Conservation (phyloP, 1,140 invertebrate species). For the Pogonus chalceus region DNA sequence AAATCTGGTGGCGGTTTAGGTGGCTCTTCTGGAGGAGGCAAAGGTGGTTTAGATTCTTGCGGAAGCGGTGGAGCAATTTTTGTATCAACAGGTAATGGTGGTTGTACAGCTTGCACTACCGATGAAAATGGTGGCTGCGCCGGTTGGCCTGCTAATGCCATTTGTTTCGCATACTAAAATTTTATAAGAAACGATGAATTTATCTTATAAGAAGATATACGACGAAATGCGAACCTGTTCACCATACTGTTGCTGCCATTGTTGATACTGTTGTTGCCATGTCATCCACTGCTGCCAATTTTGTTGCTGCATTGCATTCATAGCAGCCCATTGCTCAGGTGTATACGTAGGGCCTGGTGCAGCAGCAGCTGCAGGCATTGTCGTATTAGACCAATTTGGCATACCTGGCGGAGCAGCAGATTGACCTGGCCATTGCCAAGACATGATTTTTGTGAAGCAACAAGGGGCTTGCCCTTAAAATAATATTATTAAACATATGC, state of each 20-base stretch:
- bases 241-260: constrained; percentile 74
- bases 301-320: constrained; percentile 52
- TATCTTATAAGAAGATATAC: constrained; percentile 11
- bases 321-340: constrained; percentile 54
- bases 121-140: constrained; percentile 34
- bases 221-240: constrained; percentile 48
- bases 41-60: constrained; percentile 41
- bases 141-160: constrained; percentile 28
- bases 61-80: constrained; percentile 33
- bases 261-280: constrained; percentile 74
- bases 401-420: background rate
- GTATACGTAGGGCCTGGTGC: constrained; percentile 50
- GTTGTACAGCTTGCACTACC: constrained; percentile 29
- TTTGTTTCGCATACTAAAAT: constrained; percentile 33
- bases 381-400: constrained; percentile 8
- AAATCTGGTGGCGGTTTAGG: constrained; percentile 10
- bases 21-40: constrained; percentile 36
- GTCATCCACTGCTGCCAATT: constrained; percentile 76
- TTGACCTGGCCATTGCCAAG: constrained; percentile 22
- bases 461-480: too few species aligned
- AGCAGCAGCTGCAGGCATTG: constrained; percentile 16
- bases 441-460: too few species aligned
- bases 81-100: constrained; percentile 27
- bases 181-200: constrained; percentile 9
- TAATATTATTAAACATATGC: too few species aligned